These are phyloP conservation scores for Hoplias malabaricus DNA, from an alignment of 2,113 vertebrate species.

Conservation along the genomic window DNA sequence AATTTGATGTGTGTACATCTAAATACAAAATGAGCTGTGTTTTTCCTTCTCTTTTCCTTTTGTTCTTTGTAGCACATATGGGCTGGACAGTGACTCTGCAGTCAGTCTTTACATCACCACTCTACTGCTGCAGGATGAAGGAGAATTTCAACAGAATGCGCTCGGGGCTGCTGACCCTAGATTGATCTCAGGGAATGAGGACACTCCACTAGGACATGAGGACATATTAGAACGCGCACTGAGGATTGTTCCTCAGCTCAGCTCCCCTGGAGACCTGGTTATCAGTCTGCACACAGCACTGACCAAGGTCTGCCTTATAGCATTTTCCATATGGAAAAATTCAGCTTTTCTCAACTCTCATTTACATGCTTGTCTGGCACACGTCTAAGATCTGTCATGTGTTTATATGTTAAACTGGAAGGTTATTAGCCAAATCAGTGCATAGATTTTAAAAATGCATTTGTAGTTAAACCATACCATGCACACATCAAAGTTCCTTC, in stretches of 20 bases:
- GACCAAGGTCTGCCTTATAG: slow-evolving; percentile 77
- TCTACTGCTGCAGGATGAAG: slow-evolving; percentile 77
- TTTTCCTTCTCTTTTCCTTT: not conserved
- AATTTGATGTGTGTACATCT: no score
- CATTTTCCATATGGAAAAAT: not conserved
- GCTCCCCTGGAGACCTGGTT: slow-evolving; percentile 77
- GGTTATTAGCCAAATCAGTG: no score
- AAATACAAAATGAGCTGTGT: no score
- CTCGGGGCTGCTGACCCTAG: slow-evolving; percentile 31
- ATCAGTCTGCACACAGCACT: slow-evolving; percentile 81
- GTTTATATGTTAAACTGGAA: not conserved
- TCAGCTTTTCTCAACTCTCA: no score
- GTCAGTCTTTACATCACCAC: slow-evolving; percentile 90
- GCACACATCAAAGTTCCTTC: no score
- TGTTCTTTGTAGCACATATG: slow-evolving; percentile 77
- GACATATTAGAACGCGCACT: slow-evolving; percentile 75
- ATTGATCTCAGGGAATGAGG: slow-evolving; percentile 19
- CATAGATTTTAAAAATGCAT: no score
- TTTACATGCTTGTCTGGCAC: not conserved
- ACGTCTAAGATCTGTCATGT: not conserved
- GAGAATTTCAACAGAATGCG: slow-evolving; percentile 49
- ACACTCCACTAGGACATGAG: slow-evolving; percentile 53
- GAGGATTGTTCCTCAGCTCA: slow-evolving; percentile 82
- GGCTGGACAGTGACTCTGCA: slow-evolving; percentile 80
- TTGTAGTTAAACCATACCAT: no score